Evolutionary conservation across 2,797 vertebrate species (phyloP), one percentile per base, ranked within the genome.

Genomic region (Gymnodraco acuticeps): DNA sequence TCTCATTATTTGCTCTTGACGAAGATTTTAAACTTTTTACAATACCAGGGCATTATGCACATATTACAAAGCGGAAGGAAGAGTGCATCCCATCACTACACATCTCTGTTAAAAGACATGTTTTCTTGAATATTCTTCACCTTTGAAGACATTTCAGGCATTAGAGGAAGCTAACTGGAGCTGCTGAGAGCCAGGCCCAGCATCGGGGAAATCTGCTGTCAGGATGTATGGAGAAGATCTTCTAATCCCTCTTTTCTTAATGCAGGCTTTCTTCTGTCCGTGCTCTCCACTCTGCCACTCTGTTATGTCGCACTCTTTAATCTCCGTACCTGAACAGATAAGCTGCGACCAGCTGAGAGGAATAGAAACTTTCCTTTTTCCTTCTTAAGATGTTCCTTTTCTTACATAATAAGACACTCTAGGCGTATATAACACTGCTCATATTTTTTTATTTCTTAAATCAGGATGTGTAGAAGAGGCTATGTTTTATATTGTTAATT

Each of bases 161-260:
- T 31, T 38, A 27, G 48, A 79, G 33, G 72, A 60, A 54, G 9
- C 59, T 61, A 16, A 38, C 23, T 48, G 23, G 31, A 66, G 45
- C 70, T 71, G 62, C 53, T 70, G 67, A 78, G 78, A 78, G 76
- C 59, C 59, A 43, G 50, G 53, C 52, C 58, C 33, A 56, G 75
- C 64, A 59, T 73, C 82, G 70, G 77, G 73, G 70, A 89, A 86
- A 80, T 85, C 64, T 89, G 82, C 84, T 59, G 80, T 90, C 86
- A 88, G 77, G 78, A 87, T 73, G 75, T 87, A 75, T 75, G 72
- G 85, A 85, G 83, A 82, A 61, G 75, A 85, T 87, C 80, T 82
- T 83, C 75, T 90, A 92, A 81, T 91, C 87, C 87, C 13, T 73
- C 71, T 73, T 89, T 90, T 89, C 73, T 86, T 83, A 59, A 71